Conservation (phyloP, 2,888 invertebrate species). For the Dascillus cervinus region DNA sequence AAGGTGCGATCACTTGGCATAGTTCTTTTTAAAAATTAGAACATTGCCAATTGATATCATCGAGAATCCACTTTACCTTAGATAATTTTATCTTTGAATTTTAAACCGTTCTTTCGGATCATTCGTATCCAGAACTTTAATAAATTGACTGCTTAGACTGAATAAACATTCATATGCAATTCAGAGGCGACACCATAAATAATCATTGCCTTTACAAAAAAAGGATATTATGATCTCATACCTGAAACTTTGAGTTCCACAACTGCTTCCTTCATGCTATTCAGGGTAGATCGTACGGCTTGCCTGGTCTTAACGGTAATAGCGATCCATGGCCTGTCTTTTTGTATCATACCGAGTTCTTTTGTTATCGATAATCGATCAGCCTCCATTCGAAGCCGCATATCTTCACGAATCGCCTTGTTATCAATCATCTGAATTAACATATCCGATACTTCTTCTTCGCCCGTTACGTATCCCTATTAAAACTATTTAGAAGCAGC, state of each 20-base stretch:
- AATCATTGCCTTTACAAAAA: too few species aligned
- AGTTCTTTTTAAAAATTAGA: too few species aligned
- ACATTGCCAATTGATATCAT: too few species aligned
- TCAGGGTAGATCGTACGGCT: constrained; percentile 53
- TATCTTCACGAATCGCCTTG: constrained; percentile 27
- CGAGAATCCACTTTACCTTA: too few species aligned
- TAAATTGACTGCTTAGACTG: too few species aligned
- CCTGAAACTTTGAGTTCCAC: constrained; percentile 51
- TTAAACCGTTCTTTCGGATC: too few species aligned
- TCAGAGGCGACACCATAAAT: too few species aligned
- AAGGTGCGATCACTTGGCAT: too few species aligned
- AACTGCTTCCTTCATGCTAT: constrained; percentile 50
- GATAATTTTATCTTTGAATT: too few species aligned
- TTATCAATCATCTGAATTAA: constrained; percentile 46
- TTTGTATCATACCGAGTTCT: constrained; percentile 48
- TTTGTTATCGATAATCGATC: constrained; percentile 44
- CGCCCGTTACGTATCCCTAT: constrained; percentile 52
- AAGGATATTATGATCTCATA: too few species aligned
- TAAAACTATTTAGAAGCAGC: constrained; percentile 6
- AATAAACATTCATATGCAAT: too few species aligned
- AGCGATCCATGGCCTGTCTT: constrained; percentile 53
- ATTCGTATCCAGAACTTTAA: too few species aligned
- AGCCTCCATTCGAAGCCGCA: constrained; percentile 15
- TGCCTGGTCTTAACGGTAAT: constrained; percentile 58
- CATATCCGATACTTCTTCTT: constrained; percentile 51